Evolutionary conservation across 2,888 invertebrate genomes (phyloP), one percentile per base, ranked within the genome.

Genomic region (Charanyca ferruginea): DNA sequence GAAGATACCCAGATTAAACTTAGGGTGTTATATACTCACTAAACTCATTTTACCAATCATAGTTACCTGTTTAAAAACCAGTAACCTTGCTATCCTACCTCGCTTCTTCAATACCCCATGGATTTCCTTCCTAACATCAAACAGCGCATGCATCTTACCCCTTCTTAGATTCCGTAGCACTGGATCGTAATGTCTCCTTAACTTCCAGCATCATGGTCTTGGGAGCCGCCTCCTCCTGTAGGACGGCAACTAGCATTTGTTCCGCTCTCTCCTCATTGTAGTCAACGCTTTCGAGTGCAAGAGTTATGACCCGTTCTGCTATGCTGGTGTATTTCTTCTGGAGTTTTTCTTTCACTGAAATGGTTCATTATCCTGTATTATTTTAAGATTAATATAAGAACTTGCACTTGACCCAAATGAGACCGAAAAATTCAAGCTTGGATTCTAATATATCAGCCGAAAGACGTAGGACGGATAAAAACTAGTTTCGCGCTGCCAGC

Each of bases 221-320:
- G 0, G 91, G 92, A 0, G 87, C 85, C 0, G 85, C 59, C 2
- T 88, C 87, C 23, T 98, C 97, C 83, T 98, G 98, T 71, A 97
- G 95, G 9, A 97, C 97, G 35, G 97, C 97, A 79, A 96, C 95
- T 59, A 99, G 93, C 77, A 99, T 98, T 89, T 98, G 97, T 77
- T 96, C 97, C 0, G 98, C 98, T 61, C 97, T 96, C 60, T 97
- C 97, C 88, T 98, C 98, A 77, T 98, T 97, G 91, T 97, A 99
- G 85, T 98, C 97, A 0, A 98, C 98, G 85, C 98, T 98, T 85
- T 99, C 98, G 73, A 99, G 93, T 0, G 99, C 99, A 90, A 99
- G 97, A 1, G 97, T 94, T 57, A 99, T 97, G 13, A 99, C 97
- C 71, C 98, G 96, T 80, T 98, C 98, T 0, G 98, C 97, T 35